A percentile compares a stretch with the other conserved stretches of the same genome.
phyloP scores from a whole-genome alignment of 2,797 vertebrate species.

The Micrastur ruficollis region DNA sequence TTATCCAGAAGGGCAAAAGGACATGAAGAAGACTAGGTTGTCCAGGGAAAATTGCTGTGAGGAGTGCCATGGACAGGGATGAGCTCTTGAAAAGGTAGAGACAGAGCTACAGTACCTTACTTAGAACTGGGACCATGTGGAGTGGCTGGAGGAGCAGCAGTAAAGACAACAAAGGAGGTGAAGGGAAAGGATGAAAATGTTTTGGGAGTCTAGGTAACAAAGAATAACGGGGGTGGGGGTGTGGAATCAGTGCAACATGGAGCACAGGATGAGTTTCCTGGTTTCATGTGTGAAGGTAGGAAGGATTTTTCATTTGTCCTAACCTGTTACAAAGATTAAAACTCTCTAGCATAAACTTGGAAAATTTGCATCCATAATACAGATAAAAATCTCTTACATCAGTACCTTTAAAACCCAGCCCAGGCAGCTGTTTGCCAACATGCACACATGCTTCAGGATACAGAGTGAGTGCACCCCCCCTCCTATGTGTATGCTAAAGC shows the following conservation, averaged over 20 bases:
- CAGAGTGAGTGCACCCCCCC: neutral
- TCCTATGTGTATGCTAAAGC: neutral
- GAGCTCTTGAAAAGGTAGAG: neutral
- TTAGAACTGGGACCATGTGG: neutral
- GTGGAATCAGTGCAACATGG: rapidly evolving
- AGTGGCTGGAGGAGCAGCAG: neutral
- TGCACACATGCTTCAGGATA: neutral
- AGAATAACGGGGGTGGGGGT: neutral
- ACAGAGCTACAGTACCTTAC: neutral
- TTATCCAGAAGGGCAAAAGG: neutral
- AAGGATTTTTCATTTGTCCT: neutral
- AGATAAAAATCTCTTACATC: constrained; percentile 17
- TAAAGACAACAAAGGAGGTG: neutral
- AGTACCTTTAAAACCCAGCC: neutral
- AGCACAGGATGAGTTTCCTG: neutral
- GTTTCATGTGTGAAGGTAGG: neutral
- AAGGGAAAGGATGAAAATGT: neutral
- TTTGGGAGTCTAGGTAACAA: neutral
- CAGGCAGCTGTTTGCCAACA: neutral
- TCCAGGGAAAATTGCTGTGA: neutral
- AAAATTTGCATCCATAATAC: neutral
- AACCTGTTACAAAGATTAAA: neutral
- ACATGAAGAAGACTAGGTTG: neutral
- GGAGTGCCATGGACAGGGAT: neutral
- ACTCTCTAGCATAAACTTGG: neutral